Evolutionary conservation across 2,797 vertebrate species (phyloP).

Genomic region (Ptychadena robeensis): DNA sequence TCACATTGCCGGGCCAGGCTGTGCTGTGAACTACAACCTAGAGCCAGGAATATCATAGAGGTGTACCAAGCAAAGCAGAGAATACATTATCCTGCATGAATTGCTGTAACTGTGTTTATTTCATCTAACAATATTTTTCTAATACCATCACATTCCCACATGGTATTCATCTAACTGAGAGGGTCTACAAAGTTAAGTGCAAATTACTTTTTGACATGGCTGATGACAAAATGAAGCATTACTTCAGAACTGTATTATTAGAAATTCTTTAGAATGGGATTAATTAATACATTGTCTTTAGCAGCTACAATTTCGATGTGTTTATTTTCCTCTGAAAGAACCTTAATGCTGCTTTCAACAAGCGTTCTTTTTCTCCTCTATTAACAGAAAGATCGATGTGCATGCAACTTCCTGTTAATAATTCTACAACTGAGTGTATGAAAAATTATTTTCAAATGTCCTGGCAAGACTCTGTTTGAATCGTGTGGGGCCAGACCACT

Average conservation of each 20-base stretch:
- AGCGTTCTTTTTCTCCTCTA: background rate
- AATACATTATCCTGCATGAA: too few relatives aligned
- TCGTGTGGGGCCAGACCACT: conserved; percentile 58
- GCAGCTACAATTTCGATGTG: background rate
- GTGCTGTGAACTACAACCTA: too few relatives aligned
- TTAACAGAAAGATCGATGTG: background rate
- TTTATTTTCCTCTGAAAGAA: background rate
- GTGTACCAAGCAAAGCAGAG: too few relatives aligned
- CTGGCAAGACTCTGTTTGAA: conserved; percentile 40
- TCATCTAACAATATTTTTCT: background rate
- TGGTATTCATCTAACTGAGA: background rate
- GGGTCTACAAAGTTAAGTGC: background rate
- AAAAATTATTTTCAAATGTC: conserved; percentile 57
- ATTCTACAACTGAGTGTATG: conserved; percentile 25
- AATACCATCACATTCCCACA: background rate
- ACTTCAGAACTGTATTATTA: background rate
- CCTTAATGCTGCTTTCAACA: background rate
- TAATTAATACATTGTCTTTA: background rate
- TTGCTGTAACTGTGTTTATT: background rate
- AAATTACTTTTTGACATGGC: background rate
- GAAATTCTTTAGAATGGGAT: background rate
- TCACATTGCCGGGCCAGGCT: too few relatives aligned
- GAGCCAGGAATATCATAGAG: too few relatives aligned
- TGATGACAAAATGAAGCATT: background rate
- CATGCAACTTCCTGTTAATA: conserved; percentile 1